A percentile compares a stretch with the other conserved stretches of the same genome.
Conservation (phyloP, 1,140 invertebrate genomes). For the Araneus ventricosus region DNA sequence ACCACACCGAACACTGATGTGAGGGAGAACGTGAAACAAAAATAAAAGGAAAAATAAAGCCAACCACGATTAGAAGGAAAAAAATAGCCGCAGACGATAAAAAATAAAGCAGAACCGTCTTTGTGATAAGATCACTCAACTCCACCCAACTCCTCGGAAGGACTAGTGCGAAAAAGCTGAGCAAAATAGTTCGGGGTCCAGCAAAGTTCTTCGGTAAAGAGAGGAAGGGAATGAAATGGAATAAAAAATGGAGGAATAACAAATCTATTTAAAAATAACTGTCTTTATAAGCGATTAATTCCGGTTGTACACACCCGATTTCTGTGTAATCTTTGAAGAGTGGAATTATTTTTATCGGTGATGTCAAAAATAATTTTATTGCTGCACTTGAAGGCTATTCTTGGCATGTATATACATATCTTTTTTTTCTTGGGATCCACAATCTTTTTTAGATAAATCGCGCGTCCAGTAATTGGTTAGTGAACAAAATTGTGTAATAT, state of each 20-base stretch:
- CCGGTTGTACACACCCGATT: background rate
- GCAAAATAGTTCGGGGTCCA: background rate
- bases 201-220: background rate
- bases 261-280: background rate
- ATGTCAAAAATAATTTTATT: background rate
- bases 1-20: conserved; percentile 9
- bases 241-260: background rate
- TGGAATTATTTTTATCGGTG: background rate
- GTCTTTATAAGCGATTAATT: background rate
- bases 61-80: background rate
- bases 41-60: background rate
- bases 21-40: background rate
- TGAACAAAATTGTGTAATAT: too few relatives aligned
- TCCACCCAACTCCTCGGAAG: conserved; percentile 32
- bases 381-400: background rate
- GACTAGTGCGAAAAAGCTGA: background rate
- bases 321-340: background rate
- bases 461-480: too few relatives aligned
- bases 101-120: background rate
- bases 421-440: background rate
- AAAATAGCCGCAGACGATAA: background rate
- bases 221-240: background rate
- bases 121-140: conserved; percentile 26
- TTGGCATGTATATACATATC: background rate
- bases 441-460: too few relatives aligned